A percentile compares a stretch with the other conserved stretches of the same genome.
phyloP scores from a whole-genome alignment of 2,113 vertebrate genomes.

The Phaethon lepturus region DNA sequence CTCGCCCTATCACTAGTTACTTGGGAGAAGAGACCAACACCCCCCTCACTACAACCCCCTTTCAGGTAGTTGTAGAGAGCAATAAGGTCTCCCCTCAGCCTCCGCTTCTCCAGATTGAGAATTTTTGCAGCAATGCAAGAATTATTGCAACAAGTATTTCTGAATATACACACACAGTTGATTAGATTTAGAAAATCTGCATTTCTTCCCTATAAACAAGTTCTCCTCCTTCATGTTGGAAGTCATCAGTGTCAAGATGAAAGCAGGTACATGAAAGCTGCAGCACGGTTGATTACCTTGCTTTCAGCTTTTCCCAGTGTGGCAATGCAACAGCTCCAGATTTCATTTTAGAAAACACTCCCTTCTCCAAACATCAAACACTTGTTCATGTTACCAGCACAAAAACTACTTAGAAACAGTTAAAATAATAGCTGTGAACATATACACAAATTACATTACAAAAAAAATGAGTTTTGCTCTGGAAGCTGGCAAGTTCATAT shows the following conservation, averaged over 20 bases:
- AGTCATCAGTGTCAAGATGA: not conserved
- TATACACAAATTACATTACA: not conserved
- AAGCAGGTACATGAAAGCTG: not conserved
- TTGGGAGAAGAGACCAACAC: too few relatives aligned
- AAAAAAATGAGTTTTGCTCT: not conserved
- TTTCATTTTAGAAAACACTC: not conserved
- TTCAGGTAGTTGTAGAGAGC: too few relatives aligned
- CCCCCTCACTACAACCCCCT: too few relatives aligned
- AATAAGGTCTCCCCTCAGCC: too few relatives aligned
- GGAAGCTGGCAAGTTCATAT: not conserved
- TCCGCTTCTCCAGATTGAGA: too few relatives aligned
- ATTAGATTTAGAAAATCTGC: not conserved
- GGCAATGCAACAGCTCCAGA: not conserved
- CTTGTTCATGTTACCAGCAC: not conserved
- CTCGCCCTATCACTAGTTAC: too few relatives aligned
- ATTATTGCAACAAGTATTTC: not conserved
- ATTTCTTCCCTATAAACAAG: not conserved
- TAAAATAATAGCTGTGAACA: not conserved
- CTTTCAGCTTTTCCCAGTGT: not conserved
- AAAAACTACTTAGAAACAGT: not conserved
- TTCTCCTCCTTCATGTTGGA: not conserved
- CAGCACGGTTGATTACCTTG: not conserved
- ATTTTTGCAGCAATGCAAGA: too few relatives aligned
- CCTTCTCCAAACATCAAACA: not conserved
- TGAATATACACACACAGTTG: not conserved